Conservation (phyloP, 2,113 vertebrate genomes). For the Melierax canorus region DNA sequence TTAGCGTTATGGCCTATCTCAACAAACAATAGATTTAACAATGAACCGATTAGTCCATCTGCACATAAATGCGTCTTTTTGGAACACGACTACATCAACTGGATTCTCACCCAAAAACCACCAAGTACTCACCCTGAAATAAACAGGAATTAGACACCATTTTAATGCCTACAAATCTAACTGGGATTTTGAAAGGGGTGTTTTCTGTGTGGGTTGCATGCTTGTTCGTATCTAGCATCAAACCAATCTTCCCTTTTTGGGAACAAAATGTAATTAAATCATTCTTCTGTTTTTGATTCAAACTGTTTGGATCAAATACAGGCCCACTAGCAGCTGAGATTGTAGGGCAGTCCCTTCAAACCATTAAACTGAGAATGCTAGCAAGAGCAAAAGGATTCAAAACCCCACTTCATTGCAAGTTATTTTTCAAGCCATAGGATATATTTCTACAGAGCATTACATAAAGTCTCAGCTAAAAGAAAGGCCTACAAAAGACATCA, state of each 20-base stretch:
- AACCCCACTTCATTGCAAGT: background rate
- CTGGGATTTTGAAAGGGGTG: background rate
- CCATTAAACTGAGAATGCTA: background rate
- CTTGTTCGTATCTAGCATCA: background rate
- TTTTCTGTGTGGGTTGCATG: background rate
- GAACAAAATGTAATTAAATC: background rate
- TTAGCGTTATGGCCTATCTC: background rate
- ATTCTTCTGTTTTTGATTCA: background rate
- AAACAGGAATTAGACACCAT: background rate
- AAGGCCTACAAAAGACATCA: background rate
- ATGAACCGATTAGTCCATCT: background rate
- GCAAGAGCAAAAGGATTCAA: background rate
- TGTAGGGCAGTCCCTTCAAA: background rate
- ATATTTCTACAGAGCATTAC: background rate
- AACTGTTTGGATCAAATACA: background rate
- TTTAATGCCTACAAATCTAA: background rate
- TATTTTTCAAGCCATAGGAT: background rate
- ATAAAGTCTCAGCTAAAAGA: background rate
- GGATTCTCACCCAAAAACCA: background rate
- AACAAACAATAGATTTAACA: background rate
- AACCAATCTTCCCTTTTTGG: background rate
- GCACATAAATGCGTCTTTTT: fast-evolving
- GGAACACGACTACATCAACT: background rate
- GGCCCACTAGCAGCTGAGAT: background rate
- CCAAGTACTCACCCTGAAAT: background rate